Base-by-base conservation (phyloP, 2,888 invertebrate genomes). In the Mycalesis mineus region DNA sequence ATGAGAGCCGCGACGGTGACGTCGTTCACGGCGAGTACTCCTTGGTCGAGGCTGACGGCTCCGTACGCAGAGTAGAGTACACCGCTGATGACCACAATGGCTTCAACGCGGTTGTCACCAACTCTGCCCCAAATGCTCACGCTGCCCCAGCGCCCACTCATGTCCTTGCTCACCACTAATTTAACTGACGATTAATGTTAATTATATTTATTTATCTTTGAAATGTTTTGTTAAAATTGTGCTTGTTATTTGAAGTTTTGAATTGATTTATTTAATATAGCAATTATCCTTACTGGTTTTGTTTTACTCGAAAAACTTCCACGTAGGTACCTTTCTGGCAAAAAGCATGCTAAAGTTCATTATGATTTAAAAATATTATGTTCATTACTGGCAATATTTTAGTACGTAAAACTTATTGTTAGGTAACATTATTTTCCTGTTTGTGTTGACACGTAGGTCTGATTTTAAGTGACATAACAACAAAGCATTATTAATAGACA, bases 61-160 rank as follows among this genome's bases (percentile, higher is more conserved):
- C 91, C 70, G 78, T 91, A 63, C 84, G 91, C 67, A 90, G 75
- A 54, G 91, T 91, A 11, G 81, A 91, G 67, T 91, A 91, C 74
- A 77, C 83, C 72, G 91, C 91, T 33, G 91, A 91, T 66, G 84
- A 90, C 70, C 88, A 91, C 77, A 72, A 71, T 66, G 84, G 85
- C 48, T 85, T 85, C 77, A 84, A 84, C 77, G 84, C 84, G 29
- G 75, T 84, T 2, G 84, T 84, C 58, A 73, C 71, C 74, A 73
- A 82, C 77, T 81, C 84, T 22, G 84, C 82, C 2, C 82, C 44
- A 29, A 42, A 64, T 5, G 47, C 40, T 11, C 68, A 67, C 48
- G 60, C 63, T 6, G 68, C 69, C 3, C 72, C 74, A 33, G 73
- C 71, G 2, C 74, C 73, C 31, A 65, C 70, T 13, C 55, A 59